Percentiles rank a stretch among this genome's conserved stretches.
Conservation (phyloP, 2,888 invertebrate species). For the Drosophila antonietae region DNA sequence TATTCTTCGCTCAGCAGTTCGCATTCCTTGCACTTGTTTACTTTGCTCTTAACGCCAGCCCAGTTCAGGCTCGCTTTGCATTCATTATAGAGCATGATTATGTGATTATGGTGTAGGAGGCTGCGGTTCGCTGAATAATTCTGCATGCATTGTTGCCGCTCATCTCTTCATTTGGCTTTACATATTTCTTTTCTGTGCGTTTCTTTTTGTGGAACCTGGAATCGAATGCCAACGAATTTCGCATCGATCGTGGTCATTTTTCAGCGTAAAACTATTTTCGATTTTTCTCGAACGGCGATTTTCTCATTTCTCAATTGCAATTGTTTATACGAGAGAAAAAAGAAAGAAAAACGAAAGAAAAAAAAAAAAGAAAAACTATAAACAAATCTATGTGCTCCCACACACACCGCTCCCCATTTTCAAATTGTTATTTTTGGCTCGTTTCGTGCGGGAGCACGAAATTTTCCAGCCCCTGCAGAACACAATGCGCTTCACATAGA, state of each 20-base stretch:
- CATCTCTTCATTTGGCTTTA: neutral
- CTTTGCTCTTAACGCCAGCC: slow-evolving; percentile 61
- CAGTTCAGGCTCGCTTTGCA: slow-evolving; percentile 41
- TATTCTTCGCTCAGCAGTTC: neutral
- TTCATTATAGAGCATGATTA: slow-evolving; percentile 49
- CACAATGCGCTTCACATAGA: slow-evolving; percentile 55
- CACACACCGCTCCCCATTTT: slow-evolving; percentile 3
- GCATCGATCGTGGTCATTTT: slow-evolving; percentile 35
- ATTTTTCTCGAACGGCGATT: slow-evolving; percentile 69
- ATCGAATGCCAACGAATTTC: slow-evolving; percentile 31
- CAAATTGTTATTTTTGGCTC: slow-evolving; percentile 70
- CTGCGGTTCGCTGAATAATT: slow-evolving; percentile 45
- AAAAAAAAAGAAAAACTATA: slow-evolving; percentile 48
- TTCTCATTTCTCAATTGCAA: slow-evolving; percentile 66
- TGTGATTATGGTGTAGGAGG: slow-evolving; percentile 40
- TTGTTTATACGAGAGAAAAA: slow-evolving; percentile 62
- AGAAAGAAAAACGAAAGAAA: neutral
- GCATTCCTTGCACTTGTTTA: slow-evolving; percentile 61
- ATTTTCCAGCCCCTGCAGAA: slow-evolving; percentile 66
- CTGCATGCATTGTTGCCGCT: slow-evolving; percentile 43
- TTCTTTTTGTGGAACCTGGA: slow-evolving; percentile 6
- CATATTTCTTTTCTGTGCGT: neutral
- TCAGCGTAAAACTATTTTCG: slow-evolving; percentile 25
- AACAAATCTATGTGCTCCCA: slow-evolving; percentile 52
- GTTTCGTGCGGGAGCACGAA: slow-evolving; percentile 63